Evolutionary conservation across 1,140 invertebrate species (phyloP).

Genomic region (Parasteatoda tepidariorum): DNA sequence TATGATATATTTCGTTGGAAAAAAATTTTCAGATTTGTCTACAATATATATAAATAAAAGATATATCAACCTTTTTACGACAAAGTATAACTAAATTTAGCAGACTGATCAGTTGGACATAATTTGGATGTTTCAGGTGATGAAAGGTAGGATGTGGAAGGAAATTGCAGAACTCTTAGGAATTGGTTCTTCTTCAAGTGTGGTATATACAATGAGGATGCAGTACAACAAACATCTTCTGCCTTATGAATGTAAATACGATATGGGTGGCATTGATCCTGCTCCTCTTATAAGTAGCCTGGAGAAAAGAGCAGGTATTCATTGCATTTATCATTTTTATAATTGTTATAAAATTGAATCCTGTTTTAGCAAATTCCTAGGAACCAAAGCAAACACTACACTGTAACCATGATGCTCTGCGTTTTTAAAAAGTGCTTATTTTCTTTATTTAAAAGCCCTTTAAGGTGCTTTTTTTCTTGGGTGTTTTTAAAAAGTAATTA

Average conservation of each 20-base stretch:
- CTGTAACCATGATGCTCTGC: too few relatives aligned
- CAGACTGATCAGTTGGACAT: background rate
- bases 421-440: too few relatives aligned
- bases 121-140: conserved; percentile 77
- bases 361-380: too few relatives aligned
- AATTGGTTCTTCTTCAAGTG: conserved; percentile 95
- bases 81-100: background rate
- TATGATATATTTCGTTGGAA: too few relatives aligned
- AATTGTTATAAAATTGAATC: too few relatives aligned
- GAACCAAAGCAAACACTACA: too few relatives aligned
- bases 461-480: too few relatives aligned
- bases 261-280: conserved; percentile 94
- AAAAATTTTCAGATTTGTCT: background rate
- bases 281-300: conserved; percentile 92
- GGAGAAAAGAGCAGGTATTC: conserved; percentile 67
- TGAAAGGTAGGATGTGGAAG: conserved; percentile 98
- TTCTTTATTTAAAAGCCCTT: too few relatives aligned
- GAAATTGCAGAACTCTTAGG: conserved; percentile 93
- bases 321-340: too few relatives aligned
- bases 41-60: too few relatives aligned
- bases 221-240: conserved; percentile 98
- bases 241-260: conserved; percentile 96
- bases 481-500: too few relatives aligned
- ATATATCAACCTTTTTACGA: background rate
- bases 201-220: conserved; percentile 95